Evolutionary conservation across 1,140 invertebrate genomes (phyloP).

Genomic region (Antheraea mylitta): DNA sequence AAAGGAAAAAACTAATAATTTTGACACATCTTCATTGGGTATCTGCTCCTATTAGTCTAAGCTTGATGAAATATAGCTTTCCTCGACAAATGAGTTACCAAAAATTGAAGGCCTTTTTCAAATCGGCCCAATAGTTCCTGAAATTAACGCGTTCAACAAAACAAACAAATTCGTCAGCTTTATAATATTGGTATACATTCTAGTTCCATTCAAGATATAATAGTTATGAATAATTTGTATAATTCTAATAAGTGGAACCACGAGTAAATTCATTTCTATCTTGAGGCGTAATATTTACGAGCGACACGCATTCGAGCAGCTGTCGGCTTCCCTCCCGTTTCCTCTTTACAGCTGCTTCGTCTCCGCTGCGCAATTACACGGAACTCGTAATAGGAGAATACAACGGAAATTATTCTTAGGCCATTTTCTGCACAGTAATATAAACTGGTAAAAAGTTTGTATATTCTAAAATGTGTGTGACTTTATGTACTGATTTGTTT

Average conservation of each 20-base stretch:
- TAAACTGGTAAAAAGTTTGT: not conserved
- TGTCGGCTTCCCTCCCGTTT: constrained; percentile 13
- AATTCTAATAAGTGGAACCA: not conserved
- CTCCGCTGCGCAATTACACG: constrained; percentile 4
- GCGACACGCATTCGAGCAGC: constrained; percentile 18
- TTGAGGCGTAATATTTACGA: constrained; percentile 22
- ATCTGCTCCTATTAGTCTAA: too few relatives aligned
- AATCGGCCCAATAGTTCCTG: too few relatives aligned
- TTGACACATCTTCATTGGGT: too few relatives aligned
- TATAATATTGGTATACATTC: not conserved
- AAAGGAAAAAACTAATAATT: too few relatives aligned
- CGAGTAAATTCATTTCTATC: not conserved
- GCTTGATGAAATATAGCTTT: too few relatives aligned
- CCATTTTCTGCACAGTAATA: not conserved
- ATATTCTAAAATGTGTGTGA: too few relatives aligned
- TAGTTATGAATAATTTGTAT: not conserved
- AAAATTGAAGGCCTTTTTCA: too few relatives aligned
- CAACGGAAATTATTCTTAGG: not conserved
- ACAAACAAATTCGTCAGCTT: too few relatives aligned
- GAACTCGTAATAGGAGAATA: not conserved
- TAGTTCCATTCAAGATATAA: not conserved
- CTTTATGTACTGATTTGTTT: too few relatives aligned
- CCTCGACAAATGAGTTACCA: too few relatives aligned
- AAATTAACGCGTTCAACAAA: too few relatives aligned
- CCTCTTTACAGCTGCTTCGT: constrained; percentile 18